Conservation (phyloP, 2,797 vertebrate genomes). For the Tympanoctomys barrerae region DNA sequence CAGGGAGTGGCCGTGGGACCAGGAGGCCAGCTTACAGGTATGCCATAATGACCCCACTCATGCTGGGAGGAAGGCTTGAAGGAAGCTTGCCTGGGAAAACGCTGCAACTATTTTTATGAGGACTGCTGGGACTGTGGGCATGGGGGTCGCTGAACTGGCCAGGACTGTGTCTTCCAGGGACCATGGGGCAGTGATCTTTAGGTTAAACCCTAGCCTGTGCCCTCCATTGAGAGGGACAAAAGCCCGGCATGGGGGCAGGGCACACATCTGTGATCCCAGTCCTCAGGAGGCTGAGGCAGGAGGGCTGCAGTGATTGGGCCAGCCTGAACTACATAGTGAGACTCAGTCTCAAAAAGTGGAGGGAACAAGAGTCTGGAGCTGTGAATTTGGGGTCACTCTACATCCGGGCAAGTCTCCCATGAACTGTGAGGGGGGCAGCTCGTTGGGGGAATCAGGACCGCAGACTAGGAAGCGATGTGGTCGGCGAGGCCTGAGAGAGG, state of each 20-base stretch:
- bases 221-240: background rate
- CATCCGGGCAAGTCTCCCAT: background rate
- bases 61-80: conserved; percentile 13
- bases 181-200: background rate
- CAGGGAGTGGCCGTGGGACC: conserved; percentile 69
- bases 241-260: background rate
- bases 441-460: background rate
- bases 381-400: background rate
- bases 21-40: background rate
- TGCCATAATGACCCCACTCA: conserved; percentile 72
- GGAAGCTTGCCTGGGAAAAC: conserved; percentile 10
- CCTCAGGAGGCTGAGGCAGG: background rate
- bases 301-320: background rate
- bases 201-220: background rate
- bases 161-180: background rate
- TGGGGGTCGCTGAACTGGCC: background rate
- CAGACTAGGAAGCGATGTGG: background rate
- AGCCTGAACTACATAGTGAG: background rate
- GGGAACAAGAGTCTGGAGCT: background rate
- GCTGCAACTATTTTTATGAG: conserved; percentile 58
- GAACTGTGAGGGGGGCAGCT: no score
- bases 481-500: background rate
- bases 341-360: background rate
- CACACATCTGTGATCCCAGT: background rate
- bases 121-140: background rate